Evolutionary conservation across 2,888 invertebrate species (phyloP).

Genomic region (Dasysyrphus albostriatus): DNA sequence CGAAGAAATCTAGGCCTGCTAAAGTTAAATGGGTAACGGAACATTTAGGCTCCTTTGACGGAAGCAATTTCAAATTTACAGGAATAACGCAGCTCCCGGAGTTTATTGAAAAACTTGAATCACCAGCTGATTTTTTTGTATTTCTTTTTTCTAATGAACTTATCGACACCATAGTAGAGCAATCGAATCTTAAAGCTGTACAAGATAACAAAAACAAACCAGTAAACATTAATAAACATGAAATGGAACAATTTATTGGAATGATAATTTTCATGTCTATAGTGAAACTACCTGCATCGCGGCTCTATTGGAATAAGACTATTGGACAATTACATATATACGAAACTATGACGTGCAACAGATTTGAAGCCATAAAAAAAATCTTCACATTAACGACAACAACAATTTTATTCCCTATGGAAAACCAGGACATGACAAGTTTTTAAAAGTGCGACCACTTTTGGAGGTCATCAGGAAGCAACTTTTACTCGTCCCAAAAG

Average conservation of each 20-base stretch:
- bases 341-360: too few relatives aligned
- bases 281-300: background rate
- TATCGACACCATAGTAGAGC: background rate
- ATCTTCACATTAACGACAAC: conserved; percentile 29
- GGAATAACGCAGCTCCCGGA: conserved; percentile 2
- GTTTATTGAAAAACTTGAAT: conserved; percentile 31
- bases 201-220: conserved; percentile 10
- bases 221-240: background rate
- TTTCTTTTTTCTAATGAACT: conserved; percentile 18
- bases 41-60: too few relatives aligned
- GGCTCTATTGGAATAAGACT: conserved; percentile 16
- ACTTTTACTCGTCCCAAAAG: too few relatives aligned
- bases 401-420: background rate
- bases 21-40: too few relatives aligned
- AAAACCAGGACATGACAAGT: too few relatives aligned
- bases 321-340: conserved; percentile 6
- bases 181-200: conserved; percentile 17
- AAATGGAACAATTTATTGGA: conserved; percentile 6
- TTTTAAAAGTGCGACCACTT: too few relatives aligned
- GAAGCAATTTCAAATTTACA: too few relatives aligned
- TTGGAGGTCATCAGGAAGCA: too few relatives aligned
- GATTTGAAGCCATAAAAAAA: conserved; percentile 26
- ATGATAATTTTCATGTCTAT: conserved; percentile 7
- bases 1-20: too few relatives aligned
- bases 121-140: conserved; percentile 17